Conservation (phyloP, 2,113 vertebrate species). For the Chaetodon auriga region DNA sequence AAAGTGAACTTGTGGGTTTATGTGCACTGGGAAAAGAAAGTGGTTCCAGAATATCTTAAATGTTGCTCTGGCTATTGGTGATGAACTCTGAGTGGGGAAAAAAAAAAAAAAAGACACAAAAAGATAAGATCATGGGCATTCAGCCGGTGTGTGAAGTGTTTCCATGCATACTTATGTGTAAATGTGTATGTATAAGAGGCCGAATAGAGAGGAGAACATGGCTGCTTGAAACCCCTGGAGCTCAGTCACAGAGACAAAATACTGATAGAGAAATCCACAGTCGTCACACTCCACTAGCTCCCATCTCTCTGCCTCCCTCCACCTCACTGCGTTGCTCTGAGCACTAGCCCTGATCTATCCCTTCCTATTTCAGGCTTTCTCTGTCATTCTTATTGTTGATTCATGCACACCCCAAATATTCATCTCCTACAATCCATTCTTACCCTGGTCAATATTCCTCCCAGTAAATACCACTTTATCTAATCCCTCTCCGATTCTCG, state of each 20-base stretch:
- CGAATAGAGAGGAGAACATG: conserved; percentile 42
- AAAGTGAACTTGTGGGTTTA: neutral
- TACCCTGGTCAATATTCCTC: conserved; percentile 44
- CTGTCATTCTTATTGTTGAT: conserved; percentile 41
- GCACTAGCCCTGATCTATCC: conserved; percentile 35
- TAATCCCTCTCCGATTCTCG: conserved; percentile 41
- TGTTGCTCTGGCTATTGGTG: neutral
- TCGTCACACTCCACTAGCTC: conserved; percentile 69
- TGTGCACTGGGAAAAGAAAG: conserved; percentile 1
- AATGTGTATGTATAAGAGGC: conserved; percentile 33
- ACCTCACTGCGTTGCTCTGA: conserved; percentile 12
- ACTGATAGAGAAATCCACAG: conserved; percentile 75
- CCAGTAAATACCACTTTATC: conserved; percentile 45
- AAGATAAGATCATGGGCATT: neutral
- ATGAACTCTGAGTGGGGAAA: neutral
- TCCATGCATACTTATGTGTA: conserved; percentile 1
- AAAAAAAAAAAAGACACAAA: neutral
- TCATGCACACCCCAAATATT: conserved; percentile 33
- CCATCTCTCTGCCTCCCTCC: conserved; percentile 47
- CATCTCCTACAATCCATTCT: conserved; percentile 21
- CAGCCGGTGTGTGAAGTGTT: neutral
- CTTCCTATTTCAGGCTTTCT: conserved; percentile 39
- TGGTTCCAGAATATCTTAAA: neutral
- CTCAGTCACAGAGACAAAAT: conserved; percentile 65
- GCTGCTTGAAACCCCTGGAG: conserved; percentile 46